Percentiles rank a stretch among this genome's conserved stretches.
Evolutionary conservation across 1,140 invertebrate species (phyloP).

Genomic region (Arctopsyche grandis): DNA sequence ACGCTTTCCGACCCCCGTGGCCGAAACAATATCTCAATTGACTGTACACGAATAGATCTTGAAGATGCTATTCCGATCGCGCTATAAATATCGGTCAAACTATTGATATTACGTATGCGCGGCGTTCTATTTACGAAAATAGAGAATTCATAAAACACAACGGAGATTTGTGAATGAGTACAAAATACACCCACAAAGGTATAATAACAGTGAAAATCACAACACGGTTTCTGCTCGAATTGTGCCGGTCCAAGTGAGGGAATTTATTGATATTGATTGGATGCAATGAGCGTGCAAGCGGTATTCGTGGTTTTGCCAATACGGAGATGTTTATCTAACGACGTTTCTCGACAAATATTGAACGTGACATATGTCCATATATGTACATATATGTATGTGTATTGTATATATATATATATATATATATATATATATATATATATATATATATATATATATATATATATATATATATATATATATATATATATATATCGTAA

Average conservation of each 20-base stretch:
- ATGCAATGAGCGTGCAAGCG: neutral
- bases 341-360: neutral
- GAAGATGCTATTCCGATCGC: too few relatives aligned
- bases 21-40: too few relatives aligned
- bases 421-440: neutral
- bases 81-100: too few relatives aligned
- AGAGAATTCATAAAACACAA: too few relatives aligned
- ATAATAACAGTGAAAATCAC: neutral
- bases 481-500: neutral
- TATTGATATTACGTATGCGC: too few relatives aligned
- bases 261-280: slow-evolving; percentile 5
- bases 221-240: neutral
- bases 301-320: neutral
- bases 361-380: neutral
- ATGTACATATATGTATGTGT: neutral
- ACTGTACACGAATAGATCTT: too few relatives aligned
- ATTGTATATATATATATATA: neutral
- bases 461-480: slow-evolving; percentile 1
- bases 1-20: too few relatives aligned
- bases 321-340: neutral
- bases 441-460: neutral
- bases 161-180: neutral
- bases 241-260: neutral
- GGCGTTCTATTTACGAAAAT: too few relatives aligned
- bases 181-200: neutral